Evolutionary conservation across 2,797 vertebrate species (phyloP).

Genomic region (Gambelia wislizenii): DNA sequence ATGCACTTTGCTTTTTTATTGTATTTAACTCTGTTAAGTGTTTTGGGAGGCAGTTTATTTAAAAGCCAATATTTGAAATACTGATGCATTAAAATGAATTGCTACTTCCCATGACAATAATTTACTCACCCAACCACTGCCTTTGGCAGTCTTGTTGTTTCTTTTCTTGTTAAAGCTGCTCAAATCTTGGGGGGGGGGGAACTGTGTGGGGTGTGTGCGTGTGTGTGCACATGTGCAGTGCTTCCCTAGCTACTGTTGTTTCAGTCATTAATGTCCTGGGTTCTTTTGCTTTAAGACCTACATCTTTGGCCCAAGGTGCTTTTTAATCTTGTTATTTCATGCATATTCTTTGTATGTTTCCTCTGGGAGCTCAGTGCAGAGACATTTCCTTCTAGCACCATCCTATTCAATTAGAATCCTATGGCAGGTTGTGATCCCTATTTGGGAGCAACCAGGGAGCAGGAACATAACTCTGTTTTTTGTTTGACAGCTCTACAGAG

Average conservation of each 20-base stretch:
- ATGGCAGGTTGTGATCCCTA: slow-evolving; percentile 57
- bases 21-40: background rate
- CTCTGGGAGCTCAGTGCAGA: slow-evolving; percentile 35
- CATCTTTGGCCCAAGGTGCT: slow-evolving; percentile 44
- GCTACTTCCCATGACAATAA: slow-evolving; percentile 24
- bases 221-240: background rate
- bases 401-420: slow-evolving; percentile 73
- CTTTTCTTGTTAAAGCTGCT: slow-evolving; percentile 17
- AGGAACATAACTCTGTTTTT: slow-evolving; percentile 73
- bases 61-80: slow-evolving; percentile 30
- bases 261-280: slow-evolving; percentile 6
- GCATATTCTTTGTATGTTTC: slow-evolving; percentile 51
- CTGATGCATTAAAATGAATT: slow-evolving; percentile 1
- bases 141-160: background rate
- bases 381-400: slow-evolving; percentile 63
- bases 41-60: background rate
- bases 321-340: slow-evolving; percentile 26
- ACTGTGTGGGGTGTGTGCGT: too few relatives aligned
- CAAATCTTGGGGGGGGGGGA: background rate
- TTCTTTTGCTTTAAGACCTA: slow-evolving; percentile 32
- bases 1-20: background rate
- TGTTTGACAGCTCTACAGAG: slow-evolving; percentile 73
- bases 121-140: slow-evolving; percentile 14
- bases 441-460: slow-evolving; percentile 62
- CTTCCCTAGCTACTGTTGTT: slow-evolving; percentile 3